Evolutionary conservation across 1,140 invertebrate genomes (phyloP), one percentile per base, ranked within the genome.

Genomic region (Diorhabda sublineata): DNA sequence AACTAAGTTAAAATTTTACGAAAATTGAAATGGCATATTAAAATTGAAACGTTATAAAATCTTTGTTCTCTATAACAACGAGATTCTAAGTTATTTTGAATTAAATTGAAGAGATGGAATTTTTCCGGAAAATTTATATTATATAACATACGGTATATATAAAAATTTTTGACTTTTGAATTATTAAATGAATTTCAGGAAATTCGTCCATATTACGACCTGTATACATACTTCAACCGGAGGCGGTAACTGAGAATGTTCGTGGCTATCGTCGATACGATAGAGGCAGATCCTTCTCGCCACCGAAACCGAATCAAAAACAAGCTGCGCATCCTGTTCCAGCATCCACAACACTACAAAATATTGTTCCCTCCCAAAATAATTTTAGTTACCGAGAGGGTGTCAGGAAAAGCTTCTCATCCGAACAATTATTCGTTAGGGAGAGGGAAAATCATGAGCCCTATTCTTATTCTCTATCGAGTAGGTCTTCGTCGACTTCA

Each of bases 331-430:
- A 6, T n/a, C 43, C 45, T 43, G 58, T 60, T 7, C 6, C 58
- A 45, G 58, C 5, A 41, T 45, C 65, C 8, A 58, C n/a, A 41
- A 26, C 57, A 11, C 57, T 11, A 5, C 67, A 44, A 41, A 8
- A 60, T 5, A 41, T 9, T 8, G 26, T 26, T 58, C n/a, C 62
- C 11, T 26, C 42, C 42, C 52, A 9, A 26, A 26, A 45, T 42
- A 45, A 58, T 65, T 70, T 52, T 43, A 64, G 26, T 42, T 58
- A 47, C 45, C 70, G 56, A 47, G 66, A 64, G n/a, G 69, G 43
- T 61, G 75, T 79, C 44, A 58, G 75, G 4, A 80, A 80, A 66
- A 80, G 79, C 70, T 77, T 78, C 61, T 80, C 78, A 42, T 79
- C 77, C 2, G 79, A 80, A 65, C 78, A 79, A 59, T 69, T 79